Base-by-base conservation (phyloP, 2,888 invertebrate genomes). In the Biston betularia region DNA sequence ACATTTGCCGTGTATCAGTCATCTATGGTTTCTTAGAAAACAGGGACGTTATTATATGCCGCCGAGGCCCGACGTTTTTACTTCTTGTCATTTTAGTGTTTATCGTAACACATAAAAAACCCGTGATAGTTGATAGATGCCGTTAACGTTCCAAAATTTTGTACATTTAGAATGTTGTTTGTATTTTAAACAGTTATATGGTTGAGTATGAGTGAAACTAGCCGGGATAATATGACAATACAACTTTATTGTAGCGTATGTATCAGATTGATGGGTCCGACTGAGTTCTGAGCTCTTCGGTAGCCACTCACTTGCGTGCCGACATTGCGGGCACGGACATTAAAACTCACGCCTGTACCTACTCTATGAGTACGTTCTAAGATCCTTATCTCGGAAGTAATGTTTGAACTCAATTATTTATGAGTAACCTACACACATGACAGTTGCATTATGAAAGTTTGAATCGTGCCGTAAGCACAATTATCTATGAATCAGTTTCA, bases 21-120 rank as follows among this genome's bases (percentile, higher is more conserved):
- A 88, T 87, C 89, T 84, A 75, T 80, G 79, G 79, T 86, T 90
- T 90, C 90, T 86, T 74, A 86, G 89, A 90, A 90, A 81, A 77
- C 73, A 75, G 75, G 73, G 73, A 79, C 80, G 77, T 80, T 81
- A 78, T 75, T 71, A 77, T 76, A 70, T 75, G 72, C 75, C 65
- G 78, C 71, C 75, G 69, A 76, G 76, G 78, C 70, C 74, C 78
- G 75, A 71, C 71, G 74, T 79, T 84, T 80, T 78, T 79, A 78
- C 69, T 77, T 75, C 75, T 75, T 74, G 71, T 69, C 74, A 70
- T 75, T 80, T 79, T 75, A 79, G 73, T 75, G 73, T 77, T 80
- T 80, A 79, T 80, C 78, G 72, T 78, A 77, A 68, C 72, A 70
- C 75, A 77, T 80, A 77, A 76, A 79, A 73, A 75, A 70, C 63